Evolutionary conservation across 2,113 vertebrate species (phyloP).

Genomic region (Pitta sordida): DNA sequence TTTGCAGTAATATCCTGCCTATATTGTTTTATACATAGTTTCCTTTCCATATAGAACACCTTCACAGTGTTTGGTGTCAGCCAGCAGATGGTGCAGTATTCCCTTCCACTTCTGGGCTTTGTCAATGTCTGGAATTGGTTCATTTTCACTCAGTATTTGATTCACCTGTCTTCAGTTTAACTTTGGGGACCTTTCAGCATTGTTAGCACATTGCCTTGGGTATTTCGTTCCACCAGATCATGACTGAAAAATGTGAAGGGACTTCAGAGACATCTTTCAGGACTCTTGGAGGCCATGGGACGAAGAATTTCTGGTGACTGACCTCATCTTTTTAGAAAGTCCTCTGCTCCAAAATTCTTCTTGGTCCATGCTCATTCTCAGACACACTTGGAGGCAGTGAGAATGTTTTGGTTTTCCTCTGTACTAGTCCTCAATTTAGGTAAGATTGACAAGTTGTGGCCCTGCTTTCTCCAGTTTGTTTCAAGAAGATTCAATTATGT

Average conservation of each 20-base stretch:
- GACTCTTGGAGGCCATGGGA: background rate
- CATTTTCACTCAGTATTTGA: background rate
- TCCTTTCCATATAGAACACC: background rate
- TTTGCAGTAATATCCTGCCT: background rate
- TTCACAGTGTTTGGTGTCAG: conserved; percentile 1
- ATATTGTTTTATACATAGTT: background rate
- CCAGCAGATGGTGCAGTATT: conserved; percentile 54
- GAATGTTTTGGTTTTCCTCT: background rate
- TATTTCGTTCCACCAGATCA: background rate
- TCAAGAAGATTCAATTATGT: background rate
- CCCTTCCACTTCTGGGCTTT: conserved; percentile 6
- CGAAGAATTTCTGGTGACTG: background rate
- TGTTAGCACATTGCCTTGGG: background rate
- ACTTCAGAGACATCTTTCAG: background rate
- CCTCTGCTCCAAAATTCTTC: background rate
- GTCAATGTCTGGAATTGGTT: background rate
- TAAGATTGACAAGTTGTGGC: background rate
- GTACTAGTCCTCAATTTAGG: background rate
- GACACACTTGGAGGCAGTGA: background rate
- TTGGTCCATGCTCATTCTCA: background rate
- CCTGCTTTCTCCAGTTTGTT: background rate
- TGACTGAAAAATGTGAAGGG: background rate
- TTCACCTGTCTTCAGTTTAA: background rate
- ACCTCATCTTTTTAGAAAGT: background rate
- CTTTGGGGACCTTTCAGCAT: background rate